Conservation (phyloP, 2,797 vertebrate genomes). For the Ispidina picta region DNA sequence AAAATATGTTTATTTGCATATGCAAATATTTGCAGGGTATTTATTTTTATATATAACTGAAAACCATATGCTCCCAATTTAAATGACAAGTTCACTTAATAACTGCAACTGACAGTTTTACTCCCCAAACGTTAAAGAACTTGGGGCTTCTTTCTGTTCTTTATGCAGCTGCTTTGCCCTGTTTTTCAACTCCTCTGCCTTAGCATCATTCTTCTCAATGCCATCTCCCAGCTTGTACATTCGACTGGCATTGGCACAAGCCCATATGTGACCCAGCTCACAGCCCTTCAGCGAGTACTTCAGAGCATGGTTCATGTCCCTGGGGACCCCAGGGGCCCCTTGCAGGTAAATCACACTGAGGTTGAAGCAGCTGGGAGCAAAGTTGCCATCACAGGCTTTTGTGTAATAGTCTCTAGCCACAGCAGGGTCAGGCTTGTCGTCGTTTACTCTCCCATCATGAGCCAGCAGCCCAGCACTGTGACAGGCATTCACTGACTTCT, state of each 20-base stretch:
- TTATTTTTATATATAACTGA: background rate
- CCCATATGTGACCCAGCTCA: slow-evolving; percentile 93
- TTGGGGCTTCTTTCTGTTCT: slow-evolving; percentile 78
- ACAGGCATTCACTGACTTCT: slow-evolving; percentile 88
- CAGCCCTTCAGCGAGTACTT: slow-evolving; percentile 89
- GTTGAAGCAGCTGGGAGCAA: slow-evolving; percentile 93
- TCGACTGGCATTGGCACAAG: slow-evolving; percentile 93
- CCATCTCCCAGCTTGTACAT: slow-evolving; percentile 96
- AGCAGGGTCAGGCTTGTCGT: slow-evolving; percentile 73
- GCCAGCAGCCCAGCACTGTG: slow-evolving; percentile 88
- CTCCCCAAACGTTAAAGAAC: slow-evolving; percentile 87
- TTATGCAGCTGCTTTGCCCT: slow-evolving; percentile 86
- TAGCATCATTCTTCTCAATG: slow-evolving; percentile 84
- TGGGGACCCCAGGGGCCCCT: slow-evolving; percentile 80
- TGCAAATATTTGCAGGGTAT: background rate
- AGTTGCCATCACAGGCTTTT: slow-evolving; percentile 86
- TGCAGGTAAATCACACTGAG: slow-evolving; percentile 89
- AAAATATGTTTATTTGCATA: slow-evolving; percentile 49
- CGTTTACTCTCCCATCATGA: slow-evolving; percentile 82
- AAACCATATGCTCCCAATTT: background rate
- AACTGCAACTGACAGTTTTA: background rate
- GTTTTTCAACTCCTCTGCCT: slow-evolving; percentile 91
- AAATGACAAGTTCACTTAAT: background rate
- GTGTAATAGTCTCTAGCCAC: slow-evolving; percentile 86
- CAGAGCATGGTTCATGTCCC: slow-evolving; percentile 87